phyloP scores from a whole-genome alignment of 2,888 invertebrate species.

The Gnatocerus cornutus region DNA sequence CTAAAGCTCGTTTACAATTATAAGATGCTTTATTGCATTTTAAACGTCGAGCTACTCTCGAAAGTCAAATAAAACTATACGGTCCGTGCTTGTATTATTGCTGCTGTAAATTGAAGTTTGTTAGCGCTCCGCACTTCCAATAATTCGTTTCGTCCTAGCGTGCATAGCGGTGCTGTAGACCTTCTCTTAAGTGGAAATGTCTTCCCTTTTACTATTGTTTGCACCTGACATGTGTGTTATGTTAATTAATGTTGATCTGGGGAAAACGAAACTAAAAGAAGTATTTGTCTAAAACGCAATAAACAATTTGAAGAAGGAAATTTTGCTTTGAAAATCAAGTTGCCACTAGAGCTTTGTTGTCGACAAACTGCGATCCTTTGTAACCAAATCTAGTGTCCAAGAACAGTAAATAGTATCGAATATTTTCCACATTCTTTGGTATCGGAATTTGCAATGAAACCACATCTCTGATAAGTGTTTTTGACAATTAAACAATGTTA shows the following conservation, averaged over 20 bases:
- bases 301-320: constrained; percentile 1
- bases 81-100: constrained; percentile 49
- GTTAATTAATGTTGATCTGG: constrained; percentile 24
- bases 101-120: constrained; percentile 53
- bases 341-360: background rate
- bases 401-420: constrained; percentile 3
- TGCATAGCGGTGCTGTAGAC: constrained; percentile 28
- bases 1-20: constrained; percentile 56
- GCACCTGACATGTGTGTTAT: constrained; percentile 33
- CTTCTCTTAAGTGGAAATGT: constrained; percentile 22
- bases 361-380: background rate
- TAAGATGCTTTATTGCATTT: constrained; percentile 57
- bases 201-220: constrained; percentile 27
- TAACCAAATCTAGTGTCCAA: background rate
- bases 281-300: no score
- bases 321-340: background rate
- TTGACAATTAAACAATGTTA: no score
- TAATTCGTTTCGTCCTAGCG: constrained; percentile 43
- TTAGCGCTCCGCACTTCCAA: constrained; percentile 48
- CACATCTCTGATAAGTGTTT: no score
- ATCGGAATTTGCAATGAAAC: no score
- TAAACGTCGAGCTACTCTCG: constrained; percentile 52
- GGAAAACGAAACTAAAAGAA: background rate
- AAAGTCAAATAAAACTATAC: constrained; percentile 55
- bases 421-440: constrained; percentile 3